Evolutionary conservation across 2,113 vertebrate genomes (phyloP).

Genomic region (Mus pahari): DNA sequence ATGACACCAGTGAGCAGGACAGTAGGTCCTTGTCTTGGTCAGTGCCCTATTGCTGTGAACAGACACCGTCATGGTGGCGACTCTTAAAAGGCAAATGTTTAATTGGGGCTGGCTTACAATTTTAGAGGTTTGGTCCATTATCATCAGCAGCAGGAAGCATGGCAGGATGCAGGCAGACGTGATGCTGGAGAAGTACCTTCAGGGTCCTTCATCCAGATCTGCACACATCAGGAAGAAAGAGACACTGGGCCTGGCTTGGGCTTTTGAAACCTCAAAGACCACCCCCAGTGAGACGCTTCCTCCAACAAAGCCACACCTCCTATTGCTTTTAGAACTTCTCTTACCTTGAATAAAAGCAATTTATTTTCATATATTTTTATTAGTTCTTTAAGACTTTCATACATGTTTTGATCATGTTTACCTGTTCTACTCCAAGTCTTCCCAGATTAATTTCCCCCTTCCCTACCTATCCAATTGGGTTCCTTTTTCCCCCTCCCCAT

Average conservation of each 20-base stretch:
- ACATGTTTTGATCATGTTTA: neutral
- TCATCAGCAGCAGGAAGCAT: neutral
- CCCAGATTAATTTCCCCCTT: neutral
- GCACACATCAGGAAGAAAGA: neutral
- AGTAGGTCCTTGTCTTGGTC: neutral
- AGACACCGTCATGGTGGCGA: neutral
- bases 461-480: neutral
- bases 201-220: neutral
- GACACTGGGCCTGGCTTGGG: neutral
- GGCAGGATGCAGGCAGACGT: neutral
- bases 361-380: neutral
- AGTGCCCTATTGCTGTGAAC: neutral
- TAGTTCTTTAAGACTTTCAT: neutral
- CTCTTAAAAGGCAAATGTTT: neutral
- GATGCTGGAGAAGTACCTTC: neutral
- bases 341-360: slow-evolving; percentile 28
- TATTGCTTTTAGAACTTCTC: neutral
- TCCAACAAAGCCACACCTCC: neutral
- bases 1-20: neutral
- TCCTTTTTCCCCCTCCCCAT: neutral
- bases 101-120: neutral
- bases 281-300: neutral
- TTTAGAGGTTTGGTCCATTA: neutral
- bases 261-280: neutral
- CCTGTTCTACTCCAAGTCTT: neutral